These are phyloP conservation scores for Montipora cactus DNA, from an alignment of 64 coral and sea anemone genomes.

Conservation along the genomic window DNA sequence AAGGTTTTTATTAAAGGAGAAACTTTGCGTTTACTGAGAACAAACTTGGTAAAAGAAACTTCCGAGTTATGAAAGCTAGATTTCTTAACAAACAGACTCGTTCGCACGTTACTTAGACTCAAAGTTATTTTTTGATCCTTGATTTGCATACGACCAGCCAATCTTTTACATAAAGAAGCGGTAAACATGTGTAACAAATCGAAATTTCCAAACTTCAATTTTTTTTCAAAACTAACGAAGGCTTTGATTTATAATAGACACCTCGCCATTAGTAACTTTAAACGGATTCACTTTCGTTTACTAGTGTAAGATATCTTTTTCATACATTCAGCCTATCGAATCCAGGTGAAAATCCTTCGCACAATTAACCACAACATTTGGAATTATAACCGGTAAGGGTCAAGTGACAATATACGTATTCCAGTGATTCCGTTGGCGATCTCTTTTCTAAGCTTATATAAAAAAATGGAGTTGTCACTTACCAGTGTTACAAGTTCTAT, in stretches of 20 bases:
- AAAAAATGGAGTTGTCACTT: too few relatives aligned
- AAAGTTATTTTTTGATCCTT: neutral
- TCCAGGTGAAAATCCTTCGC: too few relatives aligned
- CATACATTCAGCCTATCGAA: too few relatives aligned
- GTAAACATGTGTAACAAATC: neutral
- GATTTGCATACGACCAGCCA: neutral
- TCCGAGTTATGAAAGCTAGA: neutral
- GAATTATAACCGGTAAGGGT: too few relatives aligned
- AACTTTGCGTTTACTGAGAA: neutral
- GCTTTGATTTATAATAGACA: neutral
- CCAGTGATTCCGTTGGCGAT: too few relatives aligned
- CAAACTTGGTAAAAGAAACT: too few relatives aligned
- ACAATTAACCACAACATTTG: too few relatives aligned
- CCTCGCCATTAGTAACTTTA: neutral
- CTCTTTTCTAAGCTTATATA: too few relatives aligned
- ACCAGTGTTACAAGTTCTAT: too few relatives aligned
- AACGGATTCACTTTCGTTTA: too few relatives aligned
- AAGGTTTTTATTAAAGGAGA: neutral
- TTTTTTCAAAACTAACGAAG: neutral
- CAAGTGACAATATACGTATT: too few relatives aligned
- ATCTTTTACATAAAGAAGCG: neutral
- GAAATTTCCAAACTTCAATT: neutral
- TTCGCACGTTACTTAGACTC: neutral
- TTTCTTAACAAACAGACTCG: neutral
- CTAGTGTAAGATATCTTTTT: too few relatives aligned